Evolutionary conservation across 2,797 vertebrate species (phyloP).

Genomic region (Arnoldichthys spilopterus): DNA sequence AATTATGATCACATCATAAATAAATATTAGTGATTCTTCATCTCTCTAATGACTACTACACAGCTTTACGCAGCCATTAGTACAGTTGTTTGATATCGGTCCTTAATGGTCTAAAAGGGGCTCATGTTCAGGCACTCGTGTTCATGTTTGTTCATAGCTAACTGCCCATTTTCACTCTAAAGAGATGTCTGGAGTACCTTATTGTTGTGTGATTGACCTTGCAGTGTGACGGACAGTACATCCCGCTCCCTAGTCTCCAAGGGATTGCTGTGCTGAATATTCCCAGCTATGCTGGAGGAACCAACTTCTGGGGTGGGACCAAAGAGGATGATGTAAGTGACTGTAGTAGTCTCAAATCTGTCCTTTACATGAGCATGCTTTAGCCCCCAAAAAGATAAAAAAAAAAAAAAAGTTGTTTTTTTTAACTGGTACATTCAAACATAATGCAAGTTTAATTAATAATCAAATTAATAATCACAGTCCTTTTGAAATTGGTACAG

Average conservation of each 20-base stretch:
- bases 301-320: constrained; percentile 98
- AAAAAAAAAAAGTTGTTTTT: too few relatives aligned
- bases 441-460: background rate
- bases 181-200: background rate
- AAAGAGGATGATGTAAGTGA: constrained; percentile 96
- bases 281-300: constrained; percentile 96
- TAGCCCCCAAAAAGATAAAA: background rate
- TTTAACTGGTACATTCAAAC: background rate
- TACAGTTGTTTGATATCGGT: background rate
- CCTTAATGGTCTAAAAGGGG: background rate
- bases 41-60: background rate
- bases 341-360: constrained; percentile 13
- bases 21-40: background rate
- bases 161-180: constrained; percentile 9
- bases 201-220: constrained; percentile 52
- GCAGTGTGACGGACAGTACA: constrained; percentile 97
- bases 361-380: background rate
- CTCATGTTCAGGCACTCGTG: background rate
- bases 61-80: background rate
- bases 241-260: constrained; percentile 96
- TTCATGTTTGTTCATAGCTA: background rate
- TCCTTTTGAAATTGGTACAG: background rate
- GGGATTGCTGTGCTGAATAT: constrained; percentile 97
- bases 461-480: background rate
- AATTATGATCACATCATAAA: background rate